Evolutionary conservation across 2,888 invertebrate genomes (phyloP).

Genomic region (Brachyptera putata): DNA sequence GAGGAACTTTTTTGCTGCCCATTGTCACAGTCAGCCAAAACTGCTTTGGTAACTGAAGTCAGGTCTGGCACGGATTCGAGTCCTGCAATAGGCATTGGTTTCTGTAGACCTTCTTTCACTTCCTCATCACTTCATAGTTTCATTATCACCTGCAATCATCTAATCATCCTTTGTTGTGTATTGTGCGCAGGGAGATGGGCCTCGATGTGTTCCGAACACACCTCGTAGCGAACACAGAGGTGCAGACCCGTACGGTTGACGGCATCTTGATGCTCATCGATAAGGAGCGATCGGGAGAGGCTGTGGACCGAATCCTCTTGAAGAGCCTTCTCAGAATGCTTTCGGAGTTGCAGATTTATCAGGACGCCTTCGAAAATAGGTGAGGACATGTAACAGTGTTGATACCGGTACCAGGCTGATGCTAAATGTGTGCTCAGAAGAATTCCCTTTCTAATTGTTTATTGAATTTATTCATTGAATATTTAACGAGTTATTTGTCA

Average conservation of each 20-base stretch:
- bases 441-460: background rate
- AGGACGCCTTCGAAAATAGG: constrained; percentile 84
- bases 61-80: too few species aligned
- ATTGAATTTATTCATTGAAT: background rate
- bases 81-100: too few species aligned
- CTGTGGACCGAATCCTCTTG: constrained; percentile 86
- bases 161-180: too few species aligned
- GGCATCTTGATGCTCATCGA: constrained; percentile 90
- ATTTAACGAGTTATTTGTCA: background rate
- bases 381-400: constrained; percentile 44
- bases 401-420: too few species aligned
- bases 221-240: constrained; percentile 83
- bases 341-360: constrained; percentile 91
- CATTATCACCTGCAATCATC: too few species aligned
- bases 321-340: constrained; percentile 95
- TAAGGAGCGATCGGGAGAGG: constrained; percentile 88
- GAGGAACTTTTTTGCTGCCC: too few species aligned
- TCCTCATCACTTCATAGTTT: too few species aligned
- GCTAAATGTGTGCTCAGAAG: too few species aligned
- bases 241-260: constrained; percentile 90
- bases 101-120: too few species aligned
- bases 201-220: constrained; percentile 90
- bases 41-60: too few species aligned
- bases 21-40: too few species aligned
- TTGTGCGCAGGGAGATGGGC: constrained; percentile 95